Evolutionary conservation across 2,797 vertebrate species (phyloP).

Genomic region (Squalus acanthias): DNA sequence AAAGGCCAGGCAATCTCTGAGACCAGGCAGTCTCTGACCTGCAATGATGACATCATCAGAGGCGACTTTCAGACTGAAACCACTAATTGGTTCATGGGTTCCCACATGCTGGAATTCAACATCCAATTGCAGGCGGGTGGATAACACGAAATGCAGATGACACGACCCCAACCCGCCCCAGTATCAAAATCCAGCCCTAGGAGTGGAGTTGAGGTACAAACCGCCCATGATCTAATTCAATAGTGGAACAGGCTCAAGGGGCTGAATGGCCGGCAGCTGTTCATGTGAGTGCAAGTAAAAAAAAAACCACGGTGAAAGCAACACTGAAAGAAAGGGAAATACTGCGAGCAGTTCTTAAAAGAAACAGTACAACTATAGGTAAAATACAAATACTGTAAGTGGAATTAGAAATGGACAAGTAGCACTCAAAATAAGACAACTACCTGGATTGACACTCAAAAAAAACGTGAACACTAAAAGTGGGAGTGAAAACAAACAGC

Average conservation of each 20-base stretch:
- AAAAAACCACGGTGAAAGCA: background rate
- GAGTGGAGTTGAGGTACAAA: background rate
- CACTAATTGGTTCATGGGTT: too few species aligned
- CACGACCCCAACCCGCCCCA: too few species aligned
- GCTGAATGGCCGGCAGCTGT: background rate
- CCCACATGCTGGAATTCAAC: too few species aligned
- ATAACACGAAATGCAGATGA: too few species aligned
- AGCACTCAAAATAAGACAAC: background rate
- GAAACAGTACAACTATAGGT: background rate
- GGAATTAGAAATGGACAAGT: background rate
- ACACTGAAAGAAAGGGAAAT: background rate
- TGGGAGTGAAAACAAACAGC: background rate
- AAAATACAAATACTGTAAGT: background rate
- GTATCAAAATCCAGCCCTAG: too few species aligned
- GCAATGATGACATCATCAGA: too few species aligned
- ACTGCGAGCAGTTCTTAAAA: background rate
- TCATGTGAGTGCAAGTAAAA: background rate
- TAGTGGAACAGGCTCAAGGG: background rate
- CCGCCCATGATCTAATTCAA: background rate
- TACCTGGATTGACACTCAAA: background rate
- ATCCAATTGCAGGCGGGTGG: too few species aligned
- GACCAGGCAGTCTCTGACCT: too few species aligned
- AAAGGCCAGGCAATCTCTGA: too few species aligned
- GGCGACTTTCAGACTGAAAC: too few species aligned
- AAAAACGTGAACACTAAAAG: background rate